Conservation (phyloP, 53 echinoderm and acorn worm genomes). For the Holothuria leucospilota region DNA sequence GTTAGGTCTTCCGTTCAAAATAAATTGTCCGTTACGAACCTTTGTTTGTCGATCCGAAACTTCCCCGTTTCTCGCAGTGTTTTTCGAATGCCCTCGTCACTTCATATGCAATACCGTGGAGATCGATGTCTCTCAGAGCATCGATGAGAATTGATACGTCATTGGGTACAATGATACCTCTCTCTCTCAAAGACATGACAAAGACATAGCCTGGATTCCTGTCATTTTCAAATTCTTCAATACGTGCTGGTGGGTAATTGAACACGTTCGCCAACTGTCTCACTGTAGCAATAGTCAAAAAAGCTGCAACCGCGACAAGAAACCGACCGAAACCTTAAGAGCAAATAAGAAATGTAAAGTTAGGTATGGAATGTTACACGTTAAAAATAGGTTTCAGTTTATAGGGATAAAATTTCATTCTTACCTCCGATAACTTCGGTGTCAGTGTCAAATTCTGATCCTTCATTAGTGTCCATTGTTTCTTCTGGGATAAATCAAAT, state of each 20-base stretch:
- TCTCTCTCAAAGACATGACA: constrained; percentile 8
- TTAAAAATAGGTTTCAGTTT: too few relatives aligned
- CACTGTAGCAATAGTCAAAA: not conserved
- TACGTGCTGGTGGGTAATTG: not conserved
- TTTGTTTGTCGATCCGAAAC: not conserved
- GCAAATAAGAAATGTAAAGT: too few relatives aligned
- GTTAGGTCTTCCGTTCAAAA: too few relatives aligned
- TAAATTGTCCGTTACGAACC: not conserved
- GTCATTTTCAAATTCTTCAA: not conserved
- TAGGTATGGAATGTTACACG: too few relatives aligned
- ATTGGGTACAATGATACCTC: constrained; percentile 1
- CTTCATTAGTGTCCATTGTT: too few relatives aligned
- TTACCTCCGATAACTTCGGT: too few relatives aligned
- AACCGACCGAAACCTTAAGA: not conserved
- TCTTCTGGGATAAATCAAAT: too few relatives aligned
- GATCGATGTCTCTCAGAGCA: not conserved
- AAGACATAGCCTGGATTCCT: not conserved
- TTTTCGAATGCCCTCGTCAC: not conserved
- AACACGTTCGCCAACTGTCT: not conserved
- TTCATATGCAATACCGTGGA: not conserved
- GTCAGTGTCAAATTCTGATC: too few relatives aligned
- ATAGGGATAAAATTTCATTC: too few relatives aligned
- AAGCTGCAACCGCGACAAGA: not conserved
- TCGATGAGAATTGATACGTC: not conserved
- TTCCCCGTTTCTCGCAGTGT: not conserved